Percentiles rank a stretch among this genome's conserved stretches.
Evolutionary conservation across 2,888 invertebrate genomes (phyloP).

Genomic region (Eueremaeus valkanovi): DNA sequence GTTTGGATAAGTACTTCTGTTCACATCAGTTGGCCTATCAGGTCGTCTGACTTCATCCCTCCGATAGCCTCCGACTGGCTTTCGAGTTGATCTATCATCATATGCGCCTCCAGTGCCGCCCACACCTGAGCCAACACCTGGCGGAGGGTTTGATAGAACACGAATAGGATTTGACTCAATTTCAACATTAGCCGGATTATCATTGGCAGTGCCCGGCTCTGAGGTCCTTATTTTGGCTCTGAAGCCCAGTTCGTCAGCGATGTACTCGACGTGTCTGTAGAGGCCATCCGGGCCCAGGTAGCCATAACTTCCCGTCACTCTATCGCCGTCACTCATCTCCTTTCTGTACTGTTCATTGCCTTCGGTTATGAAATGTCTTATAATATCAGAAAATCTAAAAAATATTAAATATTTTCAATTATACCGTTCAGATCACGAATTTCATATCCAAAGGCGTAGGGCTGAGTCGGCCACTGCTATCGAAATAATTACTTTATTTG

Average conservation of each 20-base stretch:
- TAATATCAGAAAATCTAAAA: neutral
- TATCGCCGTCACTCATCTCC: slow-evolving; percentile 37
- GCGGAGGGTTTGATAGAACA: neutral
- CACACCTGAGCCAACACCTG: neutral
- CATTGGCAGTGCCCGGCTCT: slow-evolving; percentile 40
- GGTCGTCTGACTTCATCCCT: neutral
- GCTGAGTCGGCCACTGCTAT: slow-evolving; percentile 36
- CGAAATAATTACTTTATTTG: neutral
- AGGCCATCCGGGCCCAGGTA: slow-evolving; percentile 37
- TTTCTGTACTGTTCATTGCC: slow-evolving; percentile 41
- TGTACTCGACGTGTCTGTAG: slow-evolving; percentile 42
- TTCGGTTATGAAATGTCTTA: neutral
- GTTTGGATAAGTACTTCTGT: neutral
- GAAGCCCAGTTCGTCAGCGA: slow-evolving; percentile 41
- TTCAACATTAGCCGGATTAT: slow-evolving; percentile 42
- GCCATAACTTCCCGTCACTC: slow-evolving; percentile 39
- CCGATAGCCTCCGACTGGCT: neutral
- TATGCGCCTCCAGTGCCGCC: neutral
- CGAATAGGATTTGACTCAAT: slow-evolving; percentile 20
- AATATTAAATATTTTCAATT: neutral
- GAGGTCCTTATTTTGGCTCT: slow-evolving; percentile 40
- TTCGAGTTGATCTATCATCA: neutral
- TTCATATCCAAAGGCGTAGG: slow-evolving; percentile 38
- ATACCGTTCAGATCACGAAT: slow-evolving; percentile 31
- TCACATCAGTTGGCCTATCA: neutral